phyloP scores from a whole-genome alignment of 2,797 vertebrate species.

The Crocidura indochinensis region DNA sequence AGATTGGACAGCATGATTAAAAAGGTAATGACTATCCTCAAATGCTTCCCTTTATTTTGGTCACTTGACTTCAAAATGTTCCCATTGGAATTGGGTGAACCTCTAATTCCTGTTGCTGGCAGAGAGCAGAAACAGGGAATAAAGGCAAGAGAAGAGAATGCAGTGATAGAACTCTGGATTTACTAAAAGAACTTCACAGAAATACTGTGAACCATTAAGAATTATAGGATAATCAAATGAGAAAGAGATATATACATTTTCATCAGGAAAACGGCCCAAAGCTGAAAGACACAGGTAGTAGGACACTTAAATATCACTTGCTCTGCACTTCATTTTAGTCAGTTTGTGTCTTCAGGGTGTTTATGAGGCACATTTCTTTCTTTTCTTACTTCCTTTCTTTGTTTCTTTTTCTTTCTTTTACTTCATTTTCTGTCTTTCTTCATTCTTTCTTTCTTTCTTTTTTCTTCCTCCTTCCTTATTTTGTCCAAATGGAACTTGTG shows the following conservation, averaged over 20 bases:
- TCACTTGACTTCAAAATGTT: conserved; percentile 46
- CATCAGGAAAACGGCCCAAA: conserved; percentile 81
- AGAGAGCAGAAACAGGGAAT: neutral
- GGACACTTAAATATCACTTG: conserved; percentile 74
- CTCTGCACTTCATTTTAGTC: conserved; percentile 64
- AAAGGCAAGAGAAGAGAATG: neutral
- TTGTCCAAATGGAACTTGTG: conserved; percentile 61
- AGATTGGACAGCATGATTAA: conserved; percentile 45
- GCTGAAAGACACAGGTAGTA: conserved; percentile 79
- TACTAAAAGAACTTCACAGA: conserved; percentile 58
- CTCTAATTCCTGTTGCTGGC: neutral
- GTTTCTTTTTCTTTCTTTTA: neutral
- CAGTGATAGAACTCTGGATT: neutral
- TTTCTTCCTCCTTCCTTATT: neutral
- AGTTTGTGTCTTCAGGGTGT: conserved; percentile 74
- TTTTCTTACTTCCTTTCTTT: neutral
- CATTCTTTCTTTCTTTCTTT: neutral
- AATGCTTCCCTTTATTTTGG: neutral
- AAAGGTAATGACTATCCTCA: conserved; percentile 23
- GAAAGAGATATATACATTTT: conserved; percentile 83
- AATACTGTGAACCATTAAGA: conserved; percentile 51
- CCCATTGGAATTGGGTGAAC: conserved; percentile 18
- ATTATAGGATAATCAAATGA: conserved; percentile 67
- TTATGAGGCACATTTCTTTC: conserved; percentile 65
- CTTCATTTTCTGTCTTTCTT: neutral